Percentiles rank a stretch among this genome's conserved stretches.
Evolutionary conservation across 2,888 invertebrate species (phyloP).

Genomic region (Pinctada fucata): DNA sequence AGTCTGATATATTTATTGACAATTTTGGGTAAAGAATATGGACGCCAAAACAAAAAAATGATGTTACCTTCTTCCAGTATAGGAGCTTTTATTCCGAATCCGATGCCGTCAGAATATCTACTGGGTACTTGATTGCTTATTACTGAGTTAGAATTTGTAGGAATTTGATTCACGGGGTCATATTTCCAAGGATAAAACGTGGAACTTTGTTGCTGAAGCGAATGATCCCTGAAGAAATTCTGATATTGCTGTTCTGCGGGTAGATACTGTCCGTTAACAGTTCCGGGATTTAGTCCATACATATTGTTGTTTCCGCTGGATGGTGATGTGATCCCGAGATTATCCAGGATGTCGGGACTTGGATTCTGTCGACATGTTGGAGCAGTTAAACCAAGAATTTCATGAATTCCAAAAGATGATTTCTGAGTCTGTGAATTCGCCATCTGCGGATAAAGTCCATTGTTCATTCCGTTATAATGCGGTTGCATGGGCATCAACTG

Average conservation of each 20-base stretch:
- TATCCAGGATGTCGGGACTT: constrained; percentile 59
- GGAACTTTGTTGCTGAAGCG: constrained; percentile 31
- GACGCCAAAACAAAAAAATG: no score
- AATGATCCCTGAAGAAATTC: constrained; percentile 46
- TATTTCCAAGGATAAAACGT: constrained; percentile 67
- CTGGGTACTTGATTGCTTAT: constrained; percentile 26
- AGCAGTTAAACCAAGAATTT: constrained; percentile 83
- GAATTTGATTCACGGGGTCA: constrained; percentile 48
- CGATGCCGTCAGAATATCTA: constrained; percentile 44
- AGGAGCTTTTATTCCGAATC: constrained; percentile 50
- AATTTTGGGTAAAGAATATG: no score
- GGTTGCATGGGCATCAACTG: constrained; percentile 56
- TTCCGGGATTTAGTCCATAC: constrained; percentile 44
- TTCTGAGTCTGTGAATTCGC: constrained; percentile 81
- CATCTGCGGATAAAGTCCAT: constrained; percentile 59
- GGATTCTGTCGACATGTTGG: constrained; percentile 66
- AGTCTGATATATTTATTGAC: no score
- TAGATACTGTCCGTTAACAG: constrained; percentile 36
- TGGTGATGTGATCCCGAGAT: constrained; percentile 47
- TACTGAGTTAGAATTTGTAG: constrained; percentile 36
- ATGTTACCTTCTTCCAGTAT: constrained; percentile 56
- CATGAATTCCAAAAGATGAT: constrained; percentile 92
- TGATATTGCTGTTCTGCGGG: constrained; percentile 43
- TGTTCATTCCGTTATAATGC: constrained; percentile 43
- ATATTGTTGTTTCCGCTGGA: constrained; percentile 23